These are phyloP conservation scores for Macrostomum lignano DNA, from an alignment of 1,140 invertebrate species.

Conservation along the genomic window DNA sequence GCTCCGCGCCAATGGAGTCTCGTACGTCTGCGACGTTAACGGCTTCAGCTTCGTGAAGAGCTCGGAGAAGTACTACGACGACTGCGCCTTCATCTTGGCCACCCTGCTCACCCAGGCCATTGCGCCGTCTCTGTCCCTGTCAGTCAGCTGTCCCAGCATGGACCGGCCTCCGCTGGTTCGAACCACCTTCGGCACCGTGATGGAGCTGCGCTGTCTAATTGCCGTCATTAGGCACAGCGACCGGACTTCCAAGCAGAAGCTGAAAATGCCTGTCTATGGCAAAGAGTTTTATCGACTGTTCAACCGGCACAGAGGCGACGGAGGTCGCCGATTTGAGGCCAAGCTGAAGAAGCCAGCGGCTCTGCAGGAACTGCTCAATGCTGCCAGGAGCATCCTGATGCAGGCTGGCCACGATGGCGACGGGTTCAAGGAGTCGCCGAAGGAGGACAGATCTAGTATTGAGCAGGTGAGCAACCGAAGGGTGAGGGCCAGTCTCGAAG, in stretches of 20 bases:
- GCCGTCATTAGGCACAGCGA: conserved; percentile 90
- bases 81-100: conserved; percentile 74
- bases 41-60: conserved; percentile 99
- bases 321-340: conserved; percentile 69
- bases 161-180: background rate
- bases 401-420: too few relatives aligned
- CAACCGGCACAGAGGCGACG: conserved; percentile 81
- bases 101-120: background rate
- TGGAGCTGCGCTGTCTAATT: conserved; percentile 88
- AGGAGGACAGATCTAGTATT: too few relatives aligned
- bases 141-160: too few relatives aligned
- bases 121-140: conserved; percentile 3
- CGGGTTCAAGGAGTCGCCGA: too few relatives aligned
- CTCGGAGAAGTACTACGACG: conserved; percentile 97
- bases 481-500: too few relatives aligned
- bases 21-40: conserved; percentile 96
- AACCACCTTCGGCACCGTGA: conserved; percentile 31
- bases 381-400: too few relatives aligned
- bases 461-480: too few relatives aligned
- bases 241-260: conserved; percentile 87
- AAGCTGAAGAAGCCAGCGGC: conserved; percentile 70
- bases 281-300: conserved; percentile 84
- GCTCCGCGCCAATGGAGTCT: conserved; percentile 77
- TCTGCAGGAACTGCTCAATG: conserved; percentile 80
- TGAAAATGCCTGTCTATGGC: background rate